Base-by-base conservation (phyloP, 1,140 invertebrate genomes). In the Zelostemma sp. region DNA sequence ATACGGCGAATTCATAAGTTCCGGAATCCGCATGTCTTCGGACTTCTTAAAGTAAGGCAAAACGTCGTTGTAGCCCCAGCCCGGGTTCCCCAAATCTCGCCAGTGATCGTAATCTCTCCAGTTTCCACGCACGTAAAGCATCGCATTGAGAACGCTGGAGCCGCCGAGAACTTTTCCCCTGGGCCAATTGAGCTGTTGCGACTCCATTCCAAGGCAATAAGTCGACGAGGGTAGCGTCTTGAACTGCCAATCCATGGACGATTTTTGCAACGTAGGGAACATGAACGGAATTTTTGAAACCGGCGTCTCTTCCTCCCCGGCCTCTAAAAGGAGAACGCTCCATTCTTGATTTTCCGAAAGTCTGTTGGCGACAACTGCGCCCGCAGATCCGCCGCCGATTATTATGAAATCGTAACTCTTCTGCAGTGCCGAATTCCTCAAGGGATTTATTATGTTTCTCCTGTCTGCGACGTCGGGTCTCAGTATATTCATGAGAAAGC, bases 71-170 rank as follows among this genome's bases (percentile, higher is more conserved):
- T 94, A 92, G 14, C 91, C 87, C 88, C 94, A 96, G 11, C 89
- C 93, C 1, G 77, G 50, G 80, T 92, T 95, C 68, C 88, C 93
- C 80, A 90, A 74, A 28, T 82, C 81, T 15, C 89, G 89, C 94
- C 95, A 97, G 11, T 88, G 79, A 76, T 98, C 93, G 76, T 96
- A 98, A 82, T 97, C 95, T 1, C 80, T 85, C 31, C 87, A 89
- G 83, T 97, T 95, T 0, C 95, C 95, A 21, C 95, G 85, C 0
- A 96, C 89, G 69, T 96, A 97, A 31, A 95, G 87, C 94, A 97
- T 96, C 1, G 93, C 94, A 77, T 97, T 97, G 9, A 97, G 81
- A 1, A 91, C 90, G 68, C 93, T 94, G 1, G 90, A 91, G 1
- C 96, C 96, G 6, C 96, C 96, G 2, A 95, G 77, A 28, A 92